Percentiles rank a stretch among this genome's conserved stretches.
These are phyloP conservation scores for Desmodus rotundus DNA, from an alignment of 2,113 vertebrate genomes.

Conservation along the genomic window DNA sequence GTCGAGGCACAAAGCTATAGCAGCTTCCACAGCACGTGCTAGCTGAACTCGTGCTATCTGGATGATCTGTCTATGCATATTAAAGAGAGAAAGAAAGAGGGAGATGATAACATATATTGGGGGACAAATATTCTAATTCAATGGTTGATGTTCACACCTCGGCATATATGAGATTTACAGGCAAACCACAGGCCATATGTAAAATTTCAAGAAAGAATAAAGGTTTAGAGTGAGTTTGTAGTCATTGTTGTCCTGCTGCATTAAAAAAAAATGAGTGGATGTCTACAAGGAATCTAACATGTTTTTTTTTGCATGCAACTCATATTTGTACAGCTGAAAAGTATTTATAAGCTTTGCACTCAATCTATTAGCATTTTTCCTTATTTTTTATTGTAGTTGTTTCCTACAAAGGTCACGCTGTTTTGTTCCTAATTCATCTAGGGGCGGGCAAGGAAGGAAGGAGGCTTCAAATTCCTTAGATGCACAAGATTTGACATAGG, in stretches of 20 bases:
- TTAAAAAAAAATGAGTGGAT: neutral
- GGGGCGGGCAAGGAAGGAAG: constrained; percentile 32
- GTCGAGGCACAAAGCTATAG: neutral
- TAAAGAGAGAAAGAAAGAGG: neutral
- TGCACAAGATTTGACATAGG: constrained; percentile 36
- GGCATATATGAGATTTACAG: neutral
- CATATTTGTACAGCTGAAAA: constrained; percentile 56
- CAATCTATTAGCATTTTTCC: constrained; percentile 53
- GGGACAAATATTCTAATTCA: neutral
- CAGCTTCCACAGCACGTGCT: neutral
- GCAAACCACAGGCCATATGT: neutral
- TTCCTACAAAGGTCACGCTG: constrained; percentile 47
- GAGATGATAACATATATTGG: neutral
- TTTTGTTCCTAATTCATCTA: constrained; percentile 56
- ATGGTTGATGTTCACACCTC: neutral
- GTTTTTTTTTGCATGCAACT: constrained; percentile 33
- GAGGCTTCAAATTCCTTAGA: constrained; percentile 41
- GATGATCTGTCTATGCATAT: neutral
- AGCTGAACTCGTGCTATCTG: neutral
- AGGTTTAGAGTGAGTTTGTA: constrained; percentile 14
- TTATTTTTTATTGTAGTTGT: constrained; percentile 36
- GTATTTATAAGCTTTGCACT: constrained; percentile 11
- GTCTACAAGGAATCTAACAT: neutral
- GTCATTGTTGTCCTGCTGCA: neutral
- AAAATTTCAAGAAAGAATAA: constrained; percentile 3